These are phyloP conservation scores for Cyprinodon variegatus DNA, from an alignment of 2,113 vertebrate species.

Conservation along the genomic window DNA sequence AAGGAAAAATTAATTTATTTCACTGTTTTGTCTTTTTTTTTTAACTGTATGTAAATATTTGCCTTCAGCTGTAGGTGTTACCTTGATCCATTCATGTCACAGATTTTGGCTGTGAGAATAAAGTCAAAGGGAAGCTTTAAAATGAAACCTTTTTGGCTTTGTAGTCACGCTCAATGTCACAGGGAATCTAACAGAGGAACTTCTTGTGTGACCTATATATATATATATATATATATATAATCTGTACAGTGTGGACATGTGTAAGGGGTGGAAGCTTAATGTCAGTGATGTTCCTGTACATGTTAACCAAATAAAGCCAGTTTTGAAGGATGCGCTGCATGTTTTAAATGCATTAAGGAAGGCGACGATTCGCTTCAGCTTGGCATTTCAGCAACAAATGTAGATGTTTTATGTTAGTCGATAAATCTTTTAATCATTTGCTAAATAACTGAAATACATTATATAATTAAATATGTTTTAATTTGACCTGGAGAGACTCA, in stretches of 20 bases:
- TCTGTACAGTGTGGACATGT: slow-evolving; percentile 75
- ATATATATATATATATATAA: no score
- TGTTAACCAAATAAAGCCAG: slow-evolving; percentile 82
- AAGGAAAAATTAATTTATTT: neutral
- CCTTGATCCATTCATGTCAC: slow-evolving; percentile 21
- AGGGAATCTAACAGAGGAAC: slow-evolving; percentile 45
- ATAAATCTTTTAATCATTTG: neutral
- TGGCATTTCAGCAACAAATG: neutral
- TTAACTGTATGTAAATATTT: neutral
- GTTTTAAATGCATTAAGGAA: slow-evolving; percentile 3
- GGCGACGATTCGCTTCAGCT: neutral
- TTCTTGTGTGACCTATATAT: slow-evolving; percentile 30
- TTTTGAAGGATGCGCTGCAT: slow-evolving; percentile 65
- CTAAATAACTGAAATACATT: neutral
- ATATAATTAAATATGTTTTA: neutral
- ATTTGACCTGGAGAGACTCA: neutral
- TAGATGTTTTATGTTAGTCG: neutral
- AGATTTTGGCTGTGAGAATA: slow-evolving; percentile 28
- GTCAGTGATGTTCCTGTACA: slow-evolving; percentile 81
- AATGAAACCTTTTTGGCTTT: slow-evolving; percentile 39
- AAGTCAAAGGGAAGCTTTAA: slow-evolving; percentile 20
- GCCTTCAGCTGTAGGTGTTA: slow-evolving; percentile 9
- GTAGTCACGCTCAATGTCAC: slow-evolving; percentile 49
- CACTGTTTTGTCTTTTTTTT: neutral
- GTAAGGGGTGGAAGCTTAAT: slow-evolving; percentile 77